phyloP scores from a whole-genome alignment of 2,113 vertebrate species.

The Tauraco erythrolophus region DNA sequence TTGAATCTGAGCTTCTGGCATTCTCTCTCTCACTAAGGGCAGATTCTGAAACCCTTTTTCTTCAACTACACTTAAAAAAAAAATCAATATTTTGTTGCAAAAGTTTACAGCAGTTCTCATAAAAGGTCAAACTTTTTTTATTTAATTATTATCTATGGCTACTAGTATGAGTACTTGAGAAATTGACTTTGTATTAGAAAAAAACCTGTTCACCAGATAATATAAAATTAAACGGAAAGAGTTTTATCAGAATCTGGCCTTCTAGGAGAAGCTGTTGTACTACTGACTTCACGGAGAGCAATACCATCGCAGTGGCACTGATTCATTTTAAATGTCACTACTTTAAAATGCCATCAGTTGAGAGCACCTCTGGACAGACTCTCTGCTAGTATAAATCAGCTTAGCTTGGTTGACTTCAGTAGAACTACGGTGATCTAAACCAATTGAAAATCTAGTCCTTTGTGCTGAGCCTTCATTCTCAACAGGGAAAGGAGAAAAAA shows the following conservation, averaged over 20 bases:
- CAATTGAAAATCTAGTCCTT: conserved; percentile 5
- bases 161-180: background rate
- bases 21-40: background rate
- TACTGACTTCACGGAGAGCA: background rate
- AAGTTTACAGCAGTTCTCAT: background rate
- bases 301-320: background rate
- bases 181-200: background rate
- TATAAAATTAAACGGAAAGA: background rate
- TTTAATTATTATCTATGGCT: background rate
- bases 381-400: background rate
- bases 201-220: background rate
- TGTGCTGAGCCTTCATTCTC: background rate
- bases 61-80: background rate
- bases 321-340: conserved; percentile 47
- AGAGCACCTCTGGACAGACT: background rate
- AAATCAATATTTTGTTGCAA: background rate
- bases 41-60: background rate
- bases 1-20: background rate
- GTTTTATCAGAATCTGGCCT: conserved; percentile 9
- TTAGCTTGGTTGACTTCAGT: background rate
- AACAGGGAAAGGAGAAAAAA: background rate
- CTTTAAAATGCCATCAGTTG: conserved; percentile 37
- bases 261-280: background rate
- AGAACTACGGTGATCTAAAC: background rate
- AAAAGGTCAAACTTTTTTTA: background rate